Conservation (phyloP, 2,888 invertebrate genomes). For the Saturnia pavonia region DNA sequence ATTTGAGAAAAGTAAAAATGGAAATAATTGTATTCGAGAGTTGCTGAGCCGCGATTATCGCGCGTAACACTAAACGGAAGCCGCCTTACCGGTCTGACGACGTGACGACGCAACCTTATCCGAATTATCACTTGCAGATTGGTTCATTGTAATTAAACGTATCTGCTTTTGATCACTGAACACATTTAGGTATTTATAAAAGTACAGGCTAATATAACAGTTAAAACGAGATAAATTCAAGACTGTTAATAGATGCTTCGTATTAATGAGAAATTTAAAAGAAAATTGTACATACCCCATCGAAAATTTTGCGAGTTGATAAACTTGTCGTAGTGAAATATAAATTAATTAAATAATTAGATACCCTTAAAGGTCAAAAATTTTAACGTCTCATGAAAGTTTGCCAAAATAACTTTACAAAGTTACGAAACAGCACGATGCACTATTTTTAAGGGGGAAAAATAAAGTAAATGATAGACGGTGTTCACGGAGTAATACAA, state of each 20-base stretch:
- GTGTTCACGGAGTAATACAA: constrained; percentile 22
- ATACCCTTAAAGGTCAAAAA: constrained; percentile 19
- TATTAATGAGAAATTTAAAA: not conserved
- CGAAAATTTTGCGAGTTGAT: not conserved
- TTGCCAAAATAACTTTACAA: constrained; percentile 32
- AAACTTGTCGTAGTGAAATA: not conserved
- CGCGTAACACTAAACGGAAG: constrained; percentile 48
- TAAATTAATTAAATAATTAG: constrained; percentile 14
- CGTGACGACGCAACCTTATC: constrained; percentile 30
- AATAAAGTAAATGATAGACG: not conserved
- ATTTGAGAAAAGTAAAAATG: constrained; percentile 15
- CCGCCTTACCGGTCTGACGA: constrained; percentile 49
- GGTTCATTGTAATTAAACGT: constrained; percentile 43
- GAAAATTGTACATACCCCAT: constrained; percentile 17
- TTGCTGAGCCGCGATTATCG: constrained; percentile 27
- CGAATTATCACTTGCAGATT: constrained; percentile 42
- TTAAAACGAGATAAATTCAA: not conserved
- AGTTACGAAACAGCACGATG: constrained; percentile 23
- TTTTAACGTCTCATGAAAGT: constrained; percentile 10
- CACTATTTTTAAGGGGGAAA: constrained; percentile 23
- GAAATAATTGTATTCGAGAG: constrained; percentile 19
- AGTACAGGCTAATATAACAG: not conserved
- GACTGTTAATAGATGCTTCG: not conserved
- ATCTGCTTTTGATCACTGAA: not conserved
- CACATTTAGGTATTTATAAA: not conserved